phyloP scores from a whole-genome alignment of 2,113 vertebrate species.

The Uropsilus gracilis region DNA sequence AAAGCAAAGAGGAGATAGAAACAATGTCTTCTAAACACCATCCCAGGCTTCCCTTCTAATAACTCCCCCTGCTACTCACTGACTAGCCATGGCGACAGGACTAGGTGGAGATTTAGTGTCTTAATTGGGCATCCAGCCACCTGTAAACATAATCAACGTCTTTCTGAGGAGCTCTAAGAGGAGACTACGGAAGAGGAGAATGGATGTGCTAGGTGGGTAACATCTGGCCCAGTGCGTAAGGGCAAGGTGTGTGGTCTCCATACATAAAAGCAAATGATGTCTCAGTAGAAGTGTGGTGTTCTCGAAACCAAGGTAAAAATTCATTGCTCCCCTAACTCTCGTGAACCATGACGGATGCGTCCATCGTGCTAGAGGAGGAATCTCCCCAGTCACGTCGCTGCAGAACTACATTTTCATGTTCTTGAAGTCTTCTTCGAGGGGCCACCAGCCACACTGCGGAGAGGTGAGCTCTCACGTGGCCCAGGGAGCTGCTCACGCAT shows the following conservation, averaged over 20 bases:
- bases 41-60: neutral
- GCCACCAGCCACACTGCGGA: neutral
- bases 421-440: neutral
- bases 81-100: neutral
- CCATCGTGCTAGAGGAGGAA: neutral
- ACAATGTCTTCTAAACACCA: neutral
- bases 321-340: neutral
- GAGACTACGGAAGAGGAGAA: neutral
- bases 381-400: neutral
- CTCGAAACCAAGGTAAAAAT: neutral
- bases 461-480: neutral
- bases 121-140: neutral
- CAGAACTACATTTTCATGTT: neutral
- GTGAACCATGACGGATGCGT: no score
- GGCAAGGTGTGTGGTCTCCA: neutral
- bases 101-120: neutral
- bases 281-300: neutral
- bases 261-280: neutral
- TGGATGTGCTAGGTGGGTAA: fast-evolving
- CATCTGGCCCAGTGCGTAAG: neutral
- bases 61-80: neutral
- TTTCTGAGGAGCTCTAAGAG: no score
- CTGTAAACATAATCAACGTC: neutral
- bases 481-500: neutral
- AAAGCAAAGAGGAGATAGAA: neutral